Percentiles rank a stretch among this genome's conserved stretches.
These are phyloP conservation scores for Philopedon plagiatum DNA, from an alignment of 2,888 invertebrate species.

Conservation along the genomic window DNA sequence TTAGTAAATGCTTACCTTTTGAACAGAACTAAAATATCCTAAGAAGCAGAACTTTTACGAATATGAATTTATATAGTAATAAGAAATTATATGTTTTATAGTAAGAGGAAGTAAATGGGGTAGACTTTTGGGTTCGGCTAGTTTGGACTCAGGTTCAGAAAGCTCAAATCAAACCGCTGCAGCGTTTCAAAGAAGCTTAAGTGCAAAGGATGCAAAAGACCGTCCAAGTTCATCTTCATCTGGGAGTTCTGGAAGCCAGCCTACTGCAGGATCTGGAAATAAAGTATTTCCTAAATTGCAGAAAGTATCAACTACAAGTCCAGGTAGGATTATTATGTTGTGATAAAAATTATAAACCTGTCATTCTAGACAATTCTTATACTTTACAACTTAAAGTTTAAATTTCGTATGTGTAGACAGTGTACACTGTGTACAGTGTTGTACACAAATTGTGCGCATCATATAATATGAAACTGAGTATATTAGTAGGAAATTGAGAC, in stretches of 20 bases:
- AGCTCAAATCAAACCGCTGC: constrained; percentile 69
- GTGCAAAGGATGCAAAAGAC: constrained; percentile 71
- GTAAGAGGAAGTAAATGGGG: constrained; percentile 84
- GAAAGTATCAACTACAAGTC: constrained; percentile 72
- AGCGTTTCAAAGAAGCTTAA: constrained; percentile 72
- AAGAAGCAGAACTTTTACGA: no score
- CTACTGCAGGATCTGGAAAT: constrained; percentile 68
- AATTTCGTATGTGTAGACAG: not conserved
- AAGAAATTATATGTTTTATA: no score
- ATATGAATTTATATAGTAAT: no score
- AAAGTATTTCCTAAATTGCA: constrained; percentile 81
- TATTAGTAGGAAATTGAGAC: no score
- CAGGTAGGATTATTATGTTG: no score
- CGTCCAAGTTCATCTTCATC: constrained; percentile 68
- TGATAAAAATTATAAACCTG: no score
- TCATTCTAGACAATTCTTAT: not conserved
- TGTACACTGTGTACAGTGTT: no score
- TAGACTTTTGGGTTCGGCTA: constrained; percentile 83
- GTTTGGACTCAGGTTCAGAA: constrained; percentile 82
- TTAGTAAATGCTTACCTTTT: no score
- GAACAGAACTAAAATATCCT: no score
- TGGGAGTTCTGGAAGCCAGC: constrained; percentile 64
- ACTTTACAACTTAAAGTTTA: not conserved
- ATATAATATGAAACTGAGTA: no score
- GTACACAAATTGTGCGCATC: no score